Evolutionary conservation across 2,113 vertebrate species (phyloP), one percentile per base, ranked within the genome.

Genomic region (Mustelus asterias): DNA sequence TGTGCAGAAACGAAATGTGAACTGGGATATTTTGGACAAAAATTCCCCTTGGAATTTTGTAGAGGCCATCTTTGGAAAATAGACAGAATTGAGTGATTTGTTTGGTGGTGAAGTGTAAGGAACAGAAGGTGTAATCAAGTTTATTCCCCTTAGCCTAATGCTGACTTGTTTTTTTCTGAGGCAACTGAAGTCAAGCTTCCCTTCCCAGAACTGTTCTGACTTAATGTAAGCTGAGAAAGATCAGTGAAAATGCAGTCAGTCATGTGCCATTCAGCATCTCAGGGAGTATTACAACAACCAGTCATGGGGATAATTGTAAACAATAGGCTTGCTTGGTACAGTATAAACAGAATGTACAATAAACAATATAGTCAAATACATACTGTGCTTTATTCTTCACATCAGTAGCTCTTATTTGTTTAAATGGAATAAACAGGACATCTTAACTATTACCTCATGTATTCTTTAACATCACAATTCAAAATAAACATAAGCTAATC

Each of bases 321-420:
- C 67, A 76, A 33, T 95, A 48, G 24, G 54, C 37, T 72, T 72
- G 67, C 48, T 72, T 95, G 41, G 67, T 95, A 72, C 44, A 95
- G 41, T 95, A 26, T 95, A 95, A 69, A 70, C 65, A 70, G 65
- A 94, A 72, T 95, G 94, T 95, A 95, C 94, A 72, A 95, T 95
- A 95, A 72, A 95, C 94, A 94, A 37, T 14, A 70, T 67, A 94
- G 65, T 29, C 20, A 67, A 94, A 70, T 69, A 94, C 93, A 94
- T 72, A 70, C 18, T 76, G 94, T 95, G 69, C 94, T 72, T 95
- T 95, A 95, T 95, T 94, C 93, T 37, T 26, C 93, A 94, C 37
- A 48, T 94, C 20, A 94, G 37, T 94, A 70, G 37, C n/a, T 94
- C 65, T 69, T 94, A 69, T 26, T 90, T 54, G 60, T n/a, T 67